Conservation (phyloP, 2,797 vertebrate species). For the Lepidocolaptes lacrymiger region DNA sequence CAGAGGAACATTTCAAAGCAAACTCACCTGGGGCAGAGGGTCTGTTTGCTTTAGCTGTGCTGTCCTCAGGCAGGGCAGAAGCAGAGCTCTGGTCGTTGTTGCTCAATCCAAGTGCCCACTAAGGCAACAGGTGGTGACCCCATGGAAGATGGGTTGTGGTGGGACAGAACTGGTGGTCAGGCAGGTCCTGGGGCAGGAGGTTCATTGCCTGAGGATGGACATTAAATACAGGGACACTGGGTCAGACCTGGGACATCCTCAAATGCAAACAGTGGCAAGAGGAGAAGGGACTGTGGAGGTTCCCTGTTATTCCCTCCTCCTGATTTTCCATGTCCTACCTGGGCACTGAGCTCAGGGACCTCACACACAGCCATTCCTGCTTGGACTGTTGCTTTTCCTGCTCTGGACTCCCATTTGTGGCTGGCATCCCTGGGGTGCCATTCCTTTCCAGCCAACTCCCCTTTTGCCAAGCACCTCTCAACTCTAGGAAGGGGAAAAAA, state of each 20-base stretch:
- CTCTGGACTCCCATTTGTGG: neutral
- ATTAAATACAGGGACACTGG: fast-evolving
- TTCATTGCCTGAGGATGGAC: neutral
- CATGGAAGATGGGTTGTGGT: fast-evolving
- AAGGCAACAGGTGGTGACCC: too few species aligned
- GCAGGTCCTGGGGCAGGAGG: neutral
- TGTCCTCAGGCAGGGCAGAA: neutral
- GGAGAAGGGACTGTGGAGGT: neutral
- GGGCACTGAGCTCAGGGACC: neutral
- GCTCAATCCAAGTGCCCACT: neutral
- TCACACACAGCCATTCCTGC: neutral
- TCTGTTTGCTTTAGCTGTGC: neutral
- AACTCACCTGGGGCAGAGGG: neutral
- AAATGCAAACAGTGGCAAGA: neutral
- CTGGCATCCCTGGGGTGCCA: neutral
- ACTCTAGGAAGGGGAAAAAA: neutral
- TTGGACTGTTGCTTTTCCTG: neutral
- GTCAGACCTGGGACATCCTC: neutral
- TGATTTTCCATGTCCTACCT: fast-evolving
- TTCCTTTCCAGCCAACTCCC: neutral
- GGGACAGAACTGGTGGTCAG: neutral
- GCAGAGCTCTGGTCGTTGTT: neutral
- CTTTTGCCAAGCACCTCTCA: neutral
- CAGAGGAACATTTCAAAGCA: neutral
- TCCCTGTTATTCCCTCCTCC: neutral